Evolutionary conservation across 2,797 vertebrate genomes (phyloP).

Genomic region (Cuniculus paca): DNA sequence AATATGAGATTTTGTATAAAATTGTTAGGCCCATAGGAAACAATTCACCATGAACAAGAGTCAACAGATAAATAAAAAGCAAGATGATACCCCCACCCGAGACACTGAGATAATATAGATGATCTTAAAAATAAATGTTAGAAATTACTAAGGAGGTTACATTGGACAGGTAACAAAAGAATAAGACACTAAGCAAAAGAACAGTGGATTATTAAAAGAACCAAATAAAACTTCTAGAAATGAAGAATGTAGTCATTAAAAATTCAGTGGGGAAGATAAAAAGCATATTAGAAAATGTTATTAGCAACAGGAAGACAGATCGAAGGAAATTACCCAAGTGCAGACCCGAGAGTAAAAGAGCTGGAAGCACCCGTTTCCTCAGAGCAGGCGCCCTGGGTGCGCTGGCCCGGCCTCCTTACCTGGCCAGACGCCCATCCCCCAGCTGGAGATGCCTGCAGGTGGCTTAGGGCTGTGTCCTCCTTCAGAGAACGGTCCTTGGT

Average conservation of each 20-base stretch:
- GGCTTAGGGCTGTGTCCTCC: not conserved
- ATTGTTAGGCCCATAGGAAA: not conserved
- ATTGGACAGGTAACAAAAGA: not conserved
- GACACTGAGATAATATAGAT: not conserved
- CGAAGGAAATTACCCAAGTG: not conserved
- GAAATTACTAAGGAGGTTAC: not conserved
- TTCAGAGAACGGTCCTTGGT: not conserved
- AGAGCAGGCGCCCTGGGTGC: accelerated
- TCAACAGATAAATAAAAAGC: not conserved
- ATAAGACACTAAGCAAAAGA: not conserved
- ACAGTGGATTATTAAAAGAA: not conserved
- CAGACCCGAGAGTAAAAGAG: not conserved
- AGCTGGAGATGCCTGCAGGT: accelerated
- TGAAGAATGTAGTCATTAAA: constrained; percentile 12
- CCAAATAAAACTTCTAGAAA: not conserved
- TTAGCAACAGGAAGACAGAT: not conserved
- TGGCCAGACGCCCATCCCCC: accelerated
- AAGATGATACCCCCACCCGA: not conserved
- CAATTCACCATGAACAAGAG: not conserved
- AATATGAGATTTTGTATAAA: not conserved
- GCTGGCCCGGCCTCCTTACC: accelerated
- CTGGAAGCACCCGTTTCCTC: accelerated
- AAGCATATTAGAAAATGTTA: not conserved
- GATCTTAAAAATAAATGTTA: not conserved
- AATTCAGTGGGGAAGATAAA: not conserved